Conservation (phyloP, 2,113 vertebrate genomes). For the Pelecanus crispus region DNA sequence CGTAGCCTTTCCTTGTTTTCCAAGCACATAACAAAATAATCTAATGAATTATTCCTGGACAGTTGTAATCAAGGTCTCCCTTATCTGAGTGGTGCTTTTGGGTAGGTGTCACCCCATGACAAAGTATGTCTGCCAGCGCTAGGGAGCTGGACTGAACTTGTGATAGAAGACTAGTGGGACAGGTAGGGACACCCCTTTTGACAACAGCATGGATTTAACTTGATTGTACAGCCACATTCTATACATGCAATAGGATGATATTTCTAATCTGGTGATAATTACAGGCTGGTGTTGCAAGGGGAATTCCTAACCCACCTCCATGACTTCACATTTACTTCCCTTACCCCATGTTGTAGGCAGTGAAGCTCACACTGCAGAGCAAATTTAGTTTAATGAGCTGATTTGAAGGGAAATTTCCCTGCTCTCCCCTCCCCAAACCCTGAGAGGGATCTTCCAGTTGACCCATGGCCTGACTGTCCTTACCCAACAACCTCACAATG, state of each 20-base stretch:
- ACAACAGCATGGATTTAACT: background rate
- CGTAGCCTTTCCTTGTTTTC: background rate
- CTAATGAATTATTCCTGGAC: background rate
- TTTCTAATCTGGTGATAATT: background rate
- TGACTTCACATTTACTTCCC: background rate
- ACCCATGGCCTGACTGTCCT: background rate
- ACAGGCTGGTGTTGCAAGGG: background rate
- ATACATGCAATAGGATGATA: background rate
- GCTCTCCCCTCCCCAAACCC: background rate
- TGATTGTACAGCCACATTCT: background rate
- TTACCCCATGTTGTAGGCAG: background rate
- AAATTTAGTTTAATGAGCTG: background rate
- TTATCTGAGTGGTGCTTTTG: background rate
- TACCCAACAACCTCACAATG: background rate
- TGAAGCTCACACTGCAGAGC: background rate
- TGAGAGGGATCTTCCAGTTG: background rate
- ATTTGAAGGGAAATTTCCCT: background rate
- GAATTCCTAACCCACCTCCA: background rate
- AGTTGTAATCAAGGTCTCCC: background rate
- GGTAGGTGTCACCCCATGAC: background rate
- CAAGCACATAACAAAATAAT: background rate
- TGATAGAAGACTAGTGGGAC: background rate
- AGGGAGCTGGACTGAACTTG: background rate
- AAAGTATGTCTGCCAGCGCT: background rate
- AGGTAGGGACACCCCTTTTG: background rate